Percentiles rank a stretch among this genome's conserved stretches.
Conservation (phyloP, 1,140 invertebrate genomes). For the Ostrea edulis region DNA sequence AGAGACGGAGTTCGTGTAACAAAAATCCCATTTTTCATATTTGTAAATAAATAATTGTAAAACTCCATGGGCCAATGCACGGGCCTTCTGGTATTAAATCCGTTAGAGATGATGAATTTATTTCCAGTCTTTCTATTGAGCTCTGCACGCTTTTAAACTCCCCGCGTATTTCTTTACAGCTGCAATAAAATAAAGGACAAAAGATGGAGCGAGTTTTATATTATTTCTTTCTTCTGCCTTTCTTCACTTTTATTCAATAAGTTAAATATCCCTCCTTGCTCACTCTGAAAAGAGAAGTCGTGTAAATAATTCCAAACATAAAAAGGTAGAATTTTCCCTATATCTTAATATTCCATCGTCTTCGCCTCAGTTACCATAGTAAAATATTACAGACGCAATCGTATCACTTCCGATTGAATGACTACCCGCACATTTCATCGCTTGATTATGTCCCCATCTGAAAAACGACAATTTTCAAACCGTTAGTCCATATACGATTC, state of each 20-base stretch:
- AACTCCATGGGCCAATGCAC: background rate
- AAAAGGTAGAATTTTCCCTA: background rate
- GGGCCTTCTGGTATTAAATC: background rate
- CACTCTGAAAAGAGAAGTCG: background rate
- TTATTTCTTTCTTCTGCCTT: background rate
- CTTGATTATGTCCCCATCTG: background rate
- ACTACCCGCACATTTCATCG: background rate
- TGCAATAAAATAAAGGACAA: constrained; percentile 25
- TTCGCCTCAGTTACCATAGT: constrained; percentile 33
- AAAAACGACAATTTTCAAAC: background rate
- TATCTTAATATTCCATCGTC: constrained; percentile 25
- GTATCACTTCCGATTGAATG: background rate
- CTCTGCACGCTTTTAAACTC: constrained; percentile 24
- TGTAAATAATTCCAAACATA: constrained; percentile 8
- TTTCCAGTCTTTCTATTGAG: constrained; percentile 21
- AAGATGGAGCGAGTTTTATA: background rate
- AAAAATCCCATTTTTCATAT: constrained; percentile 30
- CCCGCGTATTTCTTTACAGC: constrained; percentile 14
- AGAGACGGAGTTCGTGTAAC: background rate
- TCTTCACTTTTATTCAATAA: constrained; percentile 29
- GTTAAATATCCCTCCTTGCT: background rate
- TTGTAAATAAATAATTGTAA: constrained; percentile 35
- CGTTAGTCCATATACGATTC: background rate
- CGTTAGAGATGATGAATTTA: constrained; percentile 24
- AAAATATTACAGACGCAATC: constrained; percentile 4